Evolutionary conservation across 1,140 invertebrate genomes (phyloP), one percentile per base, ranked within the genome.

Genomic region (Sitodiplosis mosellana): DNA sequence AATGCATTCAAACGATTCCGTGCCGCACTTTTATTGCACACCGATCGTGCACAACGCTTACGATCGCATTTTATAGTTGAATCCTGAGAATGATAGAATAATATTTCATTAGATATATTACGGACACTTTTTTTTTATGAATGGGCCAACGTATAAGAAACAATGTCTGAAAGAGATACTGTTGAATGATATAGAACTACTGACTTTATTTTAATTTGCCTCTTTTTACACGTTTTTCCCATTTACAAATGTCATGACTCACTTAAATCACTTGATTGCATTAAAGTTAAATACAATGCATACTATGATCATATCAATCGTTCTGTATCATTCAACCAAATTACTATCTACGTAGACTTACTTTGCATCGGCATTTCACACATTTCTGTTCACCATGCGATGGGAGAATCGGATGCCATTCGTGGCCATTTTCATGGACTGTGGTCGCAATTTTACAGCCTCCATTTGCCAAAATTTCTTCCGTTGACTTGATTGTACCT

Each of bases 331-430:
- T 7, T 11, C 7, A 41, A 41, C 11, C 6, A 33, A 22, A 18
- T 2, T 22, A 40, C 19, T 41, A 37, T 42, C 7, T 1, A 33
- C 15, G 1, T 18, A 20, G 47, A 65, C 69, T 74, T 67, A 90
- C 87, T 73, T 88, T 85, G 72, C 87, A 91, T 53, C 78, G 72
- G 62, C 87, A 91, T 50, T 78, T 83, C 55, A 90, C 78, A 60
- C 87, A 91, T 59, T 84, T 83, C 58, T 86, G 78, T 57, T 83
- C 82, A 11, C 86, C 86, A 54, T 87, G 79, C 10, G 80, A 81
- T 56, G 80, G 78, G 46, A 91, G 71, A 8, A 76, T 73, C 1
- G 87, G 87, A 70, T 90, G 84, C 74, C 85, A 90, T 58, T 87
- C 81, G 54, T 80, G 76, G 10, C 86, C 85, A 57, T 90, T 90